Conservation (phyloP, 2,797 vertebrate genomes). For the Poliocrania exsul region DNA sequence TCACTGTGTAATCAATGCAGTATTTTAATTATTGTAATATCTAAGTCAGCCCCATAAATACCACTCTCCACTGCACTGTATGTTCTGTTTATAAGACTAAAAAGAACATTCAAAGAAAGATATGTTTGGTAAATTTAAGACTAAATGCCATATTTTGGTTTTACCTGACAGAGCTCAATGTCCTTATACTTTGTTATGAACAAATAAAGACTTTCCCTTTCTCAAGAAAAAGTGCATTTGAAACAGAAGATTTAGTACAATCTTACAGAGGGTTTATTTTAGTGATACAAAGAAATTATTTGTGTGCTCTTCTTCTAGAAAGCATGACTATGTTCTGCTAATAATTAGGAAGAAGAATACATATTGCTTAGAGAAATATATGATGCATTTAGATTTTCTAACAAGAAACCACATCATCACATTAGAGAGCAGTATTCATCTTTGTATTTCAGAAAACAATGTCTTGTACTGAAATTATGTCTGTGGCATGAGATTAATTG, state of each 20-base stretch:
- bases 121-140: not conserved
- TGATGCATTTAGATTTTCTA: not conserved
- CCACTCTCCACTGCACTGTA: not conserved
- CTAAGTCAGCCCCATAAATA: not conserved
- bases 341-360: constrained; percentile 31
- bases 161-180: not conserved
- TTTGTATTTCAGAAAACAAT: not conserved
- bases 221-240: not conserved
- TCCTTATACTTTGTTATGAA: not conserved
- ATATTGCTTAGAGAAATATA: constrained; percentile 13
- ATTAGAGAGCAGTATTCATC: not conserved
- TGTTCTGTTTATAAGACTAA: not conserved
- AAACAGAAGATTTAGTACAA: not conserved
- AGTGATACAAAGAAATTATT: not conserved
- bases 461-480: not conserved
- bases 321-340: not conserved
- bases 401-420: not conserved
- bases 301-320: not conserved
- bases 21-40: constrained; percentile 27
- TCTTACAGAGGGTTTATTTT: not conserved
- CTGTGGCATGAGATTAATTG: not conserved
- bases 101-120: not conserved
- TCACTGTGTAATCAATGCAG: not conserved
- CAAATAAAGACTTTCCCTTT: not conserved
- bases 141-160: not conserved